These are phyloP conservation scores for Azemiops feae DNA, from an alignment of 2,113 vertebrate species.

Conservation along the genomic window DNA sequence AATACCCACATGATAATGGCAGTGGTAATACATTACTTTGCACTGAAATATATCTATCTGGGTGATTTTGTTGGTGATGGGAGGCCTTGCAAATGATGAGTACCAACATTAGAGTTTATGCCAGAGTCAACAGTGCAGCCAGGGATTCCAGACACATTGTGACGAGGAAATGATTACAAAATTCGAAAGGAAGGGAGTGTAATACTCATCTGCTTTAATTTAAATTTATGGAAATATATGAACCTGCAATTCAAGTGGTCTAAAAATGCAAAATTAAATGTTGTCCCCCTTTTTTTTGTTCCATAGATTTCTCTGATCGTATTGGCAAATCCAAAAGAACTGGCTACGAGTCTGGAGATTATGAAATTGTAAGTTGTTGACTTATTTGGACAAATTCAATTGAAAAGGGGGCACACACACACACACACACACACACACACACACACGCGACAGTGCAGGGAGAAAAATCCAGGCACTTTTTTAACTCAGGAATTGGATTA, in stretches of 20 bases:
- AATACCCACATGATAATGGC: background rate
- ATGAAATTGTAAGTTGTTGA: conserved; percentile 80
- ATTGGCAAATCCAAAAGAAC: conserved; percentile 85
- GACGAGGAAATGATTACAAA: background rate
- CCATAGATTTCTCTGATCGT: conserved; percentile 91
- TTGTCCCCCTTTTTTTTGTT: conserved; percentile 7
- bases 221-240: background rate
- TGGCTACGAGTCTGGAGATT: conserved; percentile 92
- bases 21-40: background rate
- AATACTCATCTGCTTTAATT: background rate
- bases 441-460: background rate
- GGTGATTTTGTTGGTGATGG: background rate
- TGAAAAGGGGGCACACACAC: background rate
- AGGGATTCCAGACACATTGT: background rate
- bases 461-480: too few species aligned
- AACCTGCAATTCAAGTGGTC: background rate
- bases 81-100: background rate
- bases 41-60: background rate
- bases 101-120: background rate
- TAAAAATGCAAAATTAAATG: background rate
- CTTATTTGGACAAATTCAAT: background rate
- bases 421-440: background rate
- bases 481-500: background rate
- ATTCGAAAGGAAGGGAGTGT: background rate
- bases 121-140: background rate